Evolutionary conservation across 2,797 vertebrate genomes (phyloP).

Genomic region (Acipenser transmontanus): DNA sequence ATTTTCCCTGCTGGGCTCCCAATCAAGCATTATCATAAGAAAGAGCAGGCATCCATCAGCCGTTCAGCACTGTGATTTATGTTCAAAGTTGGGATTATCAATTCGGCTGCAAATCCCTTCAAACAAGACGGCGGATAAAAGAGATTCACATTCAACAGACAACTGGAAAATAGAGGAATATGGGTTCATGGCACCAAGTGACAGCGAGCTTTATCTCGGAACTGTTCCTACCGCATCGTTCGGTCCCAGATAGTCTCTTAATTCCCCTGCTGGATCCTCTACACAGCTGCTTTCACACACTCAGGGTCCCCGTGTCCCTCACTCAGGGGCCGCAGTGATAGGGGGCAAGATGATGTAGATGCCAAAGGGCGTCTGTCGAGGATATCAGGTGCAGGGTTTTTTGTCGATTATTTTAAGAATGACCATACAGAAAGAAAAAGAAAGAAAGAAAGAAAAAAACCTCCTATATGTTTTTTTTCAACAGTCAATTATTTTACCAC

Average conservation of each 20-base stretch:
- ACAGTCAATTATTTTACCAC: too few species aligned
- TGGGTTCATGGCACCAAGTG: conserved; percentile 45
- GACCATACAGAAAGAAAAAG: too few species aligned
- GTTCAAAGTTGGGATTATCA: conserved; percentile 96
- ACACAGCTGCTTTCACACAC: too few species aligned
- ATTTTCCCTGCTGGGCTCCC: conserved; percentile 70
- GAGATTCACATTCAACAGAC: conserved; percentile 63
- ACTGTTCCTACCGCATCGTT: conserved; percentile 42
- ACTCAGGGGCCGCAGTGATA: too few species aligned
- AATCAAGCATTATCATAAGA: conserved; percentile 86
- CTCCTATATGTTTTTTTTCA: too few species aligned
- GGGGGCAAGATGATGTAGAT: too few species aligned
- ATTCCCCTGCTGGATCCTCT: conserved; percentile 2
- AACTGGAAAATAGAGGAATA: conserved; percentile 53
- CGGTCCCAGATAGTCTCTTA: conserved; percentile 46
- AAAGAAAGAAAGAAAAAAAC: too few species aligned
- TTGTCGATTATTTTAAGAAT: too few species aligned
- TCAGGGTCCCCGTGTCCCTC: too few species aligned
- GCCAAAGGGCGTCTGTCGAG: too few species aligned
- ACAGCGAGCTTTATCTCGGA: conserved; percentile 47
- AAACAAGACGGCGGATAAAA: conserved; percentile 78
- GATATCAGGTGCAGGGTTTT: too few species aligned
- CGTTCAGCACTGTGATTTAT: conserved; percentile 72
- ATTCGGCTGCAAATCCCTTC: conserved; percentile 87
- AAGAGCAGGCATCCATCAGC: conserved; percentile 76